These are phyloP conservation scores for Emys orbicularis DNA, from an alignment of 2,797 vertebrate genomes.

Conservation along the genomic window DNA sequence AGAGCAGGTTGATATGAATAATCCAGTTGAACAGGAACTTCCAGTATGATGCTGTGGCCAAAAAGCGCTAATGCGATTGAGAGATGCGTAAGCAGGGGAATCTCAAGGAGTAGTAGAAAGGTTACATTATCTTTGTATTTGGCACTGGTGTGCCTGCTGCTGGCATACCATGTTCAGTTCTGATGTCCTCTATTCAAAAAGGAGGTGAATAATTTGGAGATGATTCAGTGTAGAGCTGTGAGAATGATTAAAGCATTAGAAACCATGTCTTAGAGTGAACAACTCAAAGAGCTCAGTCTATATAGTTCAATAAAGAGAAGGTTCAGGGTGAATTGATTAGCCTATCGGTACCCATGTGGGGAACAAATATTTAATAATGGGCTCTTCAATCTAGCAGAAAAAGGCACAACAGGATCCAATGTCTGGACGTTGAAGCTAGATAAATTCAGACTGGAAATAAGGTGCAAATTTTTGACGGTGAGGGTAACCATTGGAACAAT, in stretches of 20 bases:
- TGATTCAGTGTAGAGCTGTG: neutral
- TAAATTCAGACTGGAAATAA: neutral
- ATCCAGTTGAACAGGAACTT: neutral
- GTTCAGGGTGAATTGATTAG: neutral
- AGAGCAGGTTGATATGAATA: neutral
- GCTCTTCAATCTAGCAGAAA: neutral
- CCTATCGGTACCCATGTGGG: neutral
- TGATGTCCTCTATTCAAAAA: neutral
- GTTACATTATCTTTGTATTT: neutral
- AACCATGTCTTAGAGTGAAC: neutral
- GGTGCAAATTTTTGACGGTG: neutral
- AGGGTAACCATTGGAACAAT: neutral
- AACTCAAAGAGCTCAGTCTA: neutral
- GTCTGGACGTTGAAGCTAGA: neutral
- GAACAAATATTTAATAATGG: neutral
- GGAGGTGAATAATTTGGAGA: neutral
- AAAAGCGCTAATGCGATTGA: neutral
- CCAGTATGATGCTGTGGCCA: neutral
- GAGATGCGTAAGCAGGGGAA: too few species aligned
- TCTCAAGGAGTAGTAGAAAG: neutral
- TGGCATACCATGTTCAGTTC: neutral
- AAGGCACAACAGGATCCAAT: neutral
- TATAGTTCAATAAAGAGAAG: neutral
- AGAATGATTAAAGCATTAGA: neutral
- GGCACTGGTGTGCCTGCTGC: neutral